A percentile compares a stretch with the other conserved stretches of the same genome.
Evolutionary conservation across 2,797 vertebrate genomes (phyloP).

Genomic region (Allobates femoralis): DNA sequence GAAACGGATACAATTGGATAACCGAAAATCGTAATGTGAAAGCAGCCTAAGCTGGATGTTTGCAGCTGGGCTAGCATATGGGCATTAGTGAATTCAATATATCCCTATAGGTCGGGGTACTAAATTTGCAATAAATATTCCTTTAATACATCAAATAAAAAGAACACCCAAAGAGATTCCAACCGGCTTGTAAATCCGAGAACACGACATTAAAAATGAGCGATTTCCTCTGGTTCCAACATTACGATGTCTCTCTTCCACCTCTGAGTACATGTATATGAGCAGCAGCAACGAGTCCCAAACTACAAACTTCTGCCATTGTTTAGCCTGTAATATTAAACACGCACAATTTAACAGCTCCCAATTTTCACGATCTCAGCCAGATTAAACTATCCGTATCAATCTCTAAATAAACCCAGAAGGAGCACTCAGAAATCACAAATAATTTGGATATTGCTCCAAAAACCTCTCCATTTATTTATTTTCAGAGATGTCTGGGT

Average conservation of each 20-base stretch:
- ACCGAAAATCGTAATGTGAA: too few species aligned
- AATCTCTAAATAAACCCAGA: conserved; percentile 20
- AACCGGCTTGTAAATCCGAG: background rate
- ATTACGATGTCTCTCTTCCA: conserved; percentile 27
- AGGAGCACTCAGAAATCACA: conserved; percentile 1
- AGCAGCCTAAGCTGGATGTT: too few species aligned
- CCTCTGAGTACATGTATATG: background rate
- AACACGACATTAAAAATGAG: background rate
- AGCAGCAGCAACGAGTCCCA: conserved; percentile 4
- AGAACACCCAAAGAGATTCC: background rate
- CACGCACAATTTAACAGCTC: conserved; percentile 10
- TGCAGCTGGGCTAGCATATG: background rate
- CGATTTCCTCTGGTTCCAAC: background rate
- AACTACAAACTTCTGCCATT: conserved; percentile 38
- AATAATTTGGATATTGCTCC: background rate
- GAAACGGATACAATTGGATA: too few species aligned
- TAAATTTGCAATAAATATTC: background rate
- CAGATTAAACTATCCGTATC: conserved; percentile 25
- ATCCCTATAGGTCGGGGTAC: background rate
- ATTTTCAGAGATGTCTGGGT: conserved; percentile 21
- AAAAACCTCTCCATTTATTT: conserved; percentile 24
- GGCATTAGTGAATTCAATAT: background rate
- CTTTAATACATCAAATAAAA: background rate
- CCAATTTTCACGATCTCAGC: conserved; percentile 6
- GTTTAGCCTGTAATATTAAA: conserved; percentile 17